Evolutionary conservation across 2,888 invertebrate genomes (phyloP), one percentile per base, ranked within the genome.

Genomic region (Rotaria sp.): DNA sequence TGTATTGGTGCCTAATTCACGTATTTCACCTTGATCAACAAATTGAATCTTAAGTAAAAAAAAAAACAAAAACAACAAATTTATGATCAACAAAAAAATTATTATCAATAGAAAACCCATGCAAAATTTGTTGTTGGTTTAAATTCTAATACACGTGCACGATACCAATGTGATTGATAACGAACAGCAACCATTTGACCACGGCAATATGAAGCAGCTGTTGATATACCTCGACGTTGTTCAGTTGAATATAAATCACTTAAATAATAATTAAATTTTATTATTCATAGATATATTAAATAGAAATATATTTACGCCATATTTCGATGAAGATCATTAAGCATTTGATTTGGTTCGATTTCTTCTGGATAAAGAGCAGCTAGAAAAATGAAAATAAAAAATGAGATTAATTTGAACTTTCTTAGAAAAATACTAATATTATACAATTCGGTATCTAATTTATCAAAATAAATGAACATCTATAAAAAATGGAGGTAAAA

Each of bases 161-260:
- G 80, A 80, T 80, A 45, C 80, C 80, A 80, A 45, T 45, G 80
- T 26, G 80, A 80, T 80, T 80, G 80, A 45, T 80, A 80, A 4
- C 45, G 41, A n/a, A 80, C 45, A 45, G 80, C 80, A 24, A 80
- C 45, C 80, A 80, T 41, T 80, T 80, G 45, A 80, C 45, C 80
- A 18, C 35, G 35, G 21, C 67, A 67, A 35, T 35, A 67, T 10
- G 67, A 5, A 7, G 35, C 15, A n/a, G 67, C 67, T 67, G 67
- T 67, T 35, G 67, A 67, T 30, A 67, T 67, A 67, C 67, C 35
- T 21, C 67, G 67, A 67, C 67, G 67, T 67, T 67, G 67, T 35
- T 35, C 67, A 4, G 67, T 67, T 67, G 35, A 18, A 35, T 67
- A 67, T 5, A 67, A 67, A 67, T 67, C 67, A 7, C 67, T 67